phyloP scores from a whole-genome alignment of 37 sponge, comb jelly and placozoan genomes.

The Bolinopsis microptera region DNA sequence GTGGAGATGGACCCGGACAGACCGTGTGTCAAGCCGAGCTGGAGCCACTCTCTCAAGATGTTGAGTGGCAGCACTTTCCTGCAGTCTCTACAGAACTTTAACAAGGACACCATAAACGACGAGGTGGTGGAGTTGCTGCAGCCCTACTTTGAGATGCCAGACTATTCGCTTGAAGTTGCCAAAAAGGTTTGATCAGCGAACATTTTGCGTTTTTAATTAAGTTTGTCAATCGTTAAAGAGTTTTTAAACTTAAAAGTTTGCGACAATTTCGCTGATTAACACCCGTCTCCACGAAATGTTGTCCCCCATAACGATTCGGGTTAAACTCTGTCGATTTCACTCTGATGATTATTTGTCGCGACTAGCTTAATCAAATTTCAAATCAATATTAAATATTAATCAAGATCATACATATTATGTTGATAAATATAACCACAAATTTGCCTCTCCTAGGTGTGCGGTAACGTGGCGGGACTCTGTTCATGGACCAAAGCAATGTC shows the following conservation, averaged over 20 bases:
- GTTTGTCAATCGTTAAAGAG: too few species aligned
- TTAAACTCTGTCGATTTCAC: too few species aligned
- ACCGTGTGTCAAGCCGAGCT: slow-evolving; percentile 66
- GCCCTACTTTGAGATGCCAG: slow-evolving; percentile 95
- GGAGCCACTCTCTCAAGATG: slow-evolving; percentile 68
- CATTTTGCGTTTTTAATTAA: too few species aligned
- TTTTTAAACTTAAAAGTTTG: too few species aligned
- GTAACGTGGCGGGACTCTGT: slow-evolving; percentile 98
- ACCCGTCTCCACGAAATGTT: too few species aligned
- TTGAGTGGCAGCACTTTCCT: slow-evolving; percentile 92
- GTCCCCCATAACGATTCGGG: too few species aligned
- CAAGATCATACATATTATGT: too few species aligned
- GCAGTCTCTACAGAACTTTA: slow-evolving; percentile 81
- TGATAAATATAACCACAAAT: too few species aligned
- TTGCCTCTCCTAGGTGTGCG: slow-evolving; percentile 83
- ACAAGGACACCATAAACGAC: slow-evolving; percentile 96
- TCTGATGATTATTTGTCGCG: too few species aligned
- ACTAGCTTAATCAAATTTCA: too few species aligned
- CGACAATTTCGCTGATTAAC: too few species aligned
- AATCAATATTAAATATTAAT: too few species aligned
- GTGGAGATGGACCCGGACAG: slow-evolving; percentile 59
- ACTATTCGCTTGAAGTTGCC: slow-evolving; percentile 89
- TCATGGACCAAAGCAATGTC: slow-evolving; percentile 98
- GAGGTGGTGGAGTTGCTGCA: slow-evolving; percentile 95
- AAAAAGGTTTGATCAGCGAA: slow-evolving; percentile 64